Percentiles rank a stretch among this genome's conserved stretches.
Evolutionary conservation across 92 coral and sea anemone species (phyloP).

Genomic region (Ricordea florida): DNA sequence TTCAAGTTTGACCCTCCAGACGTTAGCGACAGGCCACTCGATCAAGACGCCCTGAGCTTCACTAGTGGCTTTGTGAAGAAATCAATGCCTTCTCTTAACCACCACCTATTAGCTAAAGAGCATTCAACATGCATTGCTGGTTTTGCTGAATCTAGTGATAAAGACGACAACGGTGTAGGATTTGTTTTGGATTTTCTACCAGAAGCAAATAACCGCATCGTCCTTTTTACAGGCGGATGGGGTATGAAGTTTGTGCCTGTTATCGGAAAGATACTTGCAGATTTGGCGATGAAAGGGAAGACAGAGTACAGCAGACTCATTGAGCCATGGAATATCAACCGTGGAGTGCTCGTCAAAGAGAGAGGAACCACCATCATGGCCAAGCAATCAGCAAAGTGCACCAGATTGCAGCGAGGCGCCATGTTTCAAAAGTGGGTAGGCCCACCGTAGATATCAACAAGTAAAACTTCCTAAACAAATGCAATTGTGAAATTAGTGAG

Average conservation of each 20-base stretch:
- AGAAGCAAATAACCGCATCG: constrained; percentile 38
- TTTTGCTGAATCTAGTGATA: constrained; percentile 23
- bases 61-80: constrained; percentile 27
- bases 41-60: constrained; percentile 31
- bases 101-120: background rate
- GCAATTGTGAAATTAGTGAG: background rate
- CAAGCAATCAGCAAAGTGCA: constrained; percentile 2
- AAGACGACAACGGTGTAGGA: constrained; percentile 35
- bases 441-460: background rate
- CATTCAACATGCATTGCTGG: constrained; percentile 42
- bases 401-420: constrained; percentile 21
- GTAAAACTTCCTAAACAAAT: background rate
- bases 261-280: constrained; percentile 48
- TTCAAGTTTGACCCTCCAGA: constrained; percentile 38
- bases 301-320: constrained; percentile 44
- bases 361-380: constrained; percentile 8
- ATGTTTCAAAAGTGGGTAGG: constrained; percentile 17
- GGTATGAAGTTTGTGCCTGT: constrained; percentile 55
- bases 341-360: constrained; percentile 21
- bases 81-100: constrained; percentile 33
- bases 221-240: constrained; percentile 53
- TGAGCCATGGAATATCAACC: constrained; percentile 44
- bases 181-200: constrained; percentile 52
- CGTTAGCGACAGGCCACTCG: constrained; percentile 29
- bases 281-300: constrained; percentile 37